A percentile compares a stretch with the other conserved stretches of the same genome.
Evolutionary conservation across 2,113 vertebrate genomes (phyloP).

Genomic region (Prietella phreatophila): DNA sequence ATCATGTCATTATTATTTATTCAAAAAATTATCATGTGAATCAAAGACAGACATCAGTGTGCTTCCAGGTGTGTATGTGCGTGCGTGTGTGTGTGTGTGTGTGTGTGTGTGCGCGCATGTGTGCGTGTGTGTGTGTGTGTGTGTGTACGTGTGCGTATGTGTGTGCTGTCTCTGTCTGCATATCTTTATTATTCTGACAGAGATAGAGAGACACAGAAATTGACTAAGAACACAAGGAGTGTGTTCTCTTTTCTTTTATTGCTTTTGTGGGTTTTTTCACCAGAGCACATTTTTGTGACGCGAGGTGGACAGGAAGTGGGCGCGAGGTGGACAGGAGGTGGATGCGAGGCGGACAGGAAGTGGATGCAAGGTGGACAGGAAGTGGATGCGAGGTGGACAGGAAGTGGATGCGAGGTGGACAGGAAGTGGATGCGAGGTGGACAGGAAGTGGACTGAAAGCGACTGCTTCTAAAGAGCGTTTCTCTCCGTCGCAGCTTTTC

Average conservation of each 20-base stretch:
- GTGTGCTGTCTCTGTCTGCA: background rate
- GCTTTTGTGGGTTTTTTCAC: background rate
- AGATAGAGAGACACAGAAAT: background rate
- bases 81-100: slow-evolving; percentile 6
- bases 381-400: no score
- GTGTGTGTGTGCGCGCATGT: background rate
- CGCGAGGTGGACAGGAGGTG: no score
- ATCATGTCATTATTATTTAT: slow-evolving; percentile 44
- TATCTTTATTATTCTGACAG: background rate
- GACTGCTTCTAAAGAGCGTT: background rate
- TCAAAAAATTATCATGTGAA: slow-evolving; percentile 46
- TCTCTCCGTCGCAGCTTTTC: background rate
- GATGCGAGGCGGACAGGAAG: no score
- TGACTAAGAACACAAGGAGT: background rate
- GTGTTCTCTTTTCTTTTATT: background rate
- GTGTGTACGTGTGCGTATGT: no score
- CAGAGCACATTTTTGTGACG: background rate
- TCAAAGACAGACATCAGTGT: slow-evolving; percentile 20
- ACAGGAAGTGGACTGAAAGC: background rate
- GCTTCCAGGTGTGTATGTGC: slow-evolving; percentile 15
- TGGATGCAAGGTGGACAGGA: no score
- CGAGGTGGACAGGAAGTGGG: background rate
- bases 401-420: no score
- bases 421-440: no score
- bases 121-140: no score